Base-by-base conservation (phyloP, 2,113 vertebrate species). In the Ceyx margarethae region DNA sequence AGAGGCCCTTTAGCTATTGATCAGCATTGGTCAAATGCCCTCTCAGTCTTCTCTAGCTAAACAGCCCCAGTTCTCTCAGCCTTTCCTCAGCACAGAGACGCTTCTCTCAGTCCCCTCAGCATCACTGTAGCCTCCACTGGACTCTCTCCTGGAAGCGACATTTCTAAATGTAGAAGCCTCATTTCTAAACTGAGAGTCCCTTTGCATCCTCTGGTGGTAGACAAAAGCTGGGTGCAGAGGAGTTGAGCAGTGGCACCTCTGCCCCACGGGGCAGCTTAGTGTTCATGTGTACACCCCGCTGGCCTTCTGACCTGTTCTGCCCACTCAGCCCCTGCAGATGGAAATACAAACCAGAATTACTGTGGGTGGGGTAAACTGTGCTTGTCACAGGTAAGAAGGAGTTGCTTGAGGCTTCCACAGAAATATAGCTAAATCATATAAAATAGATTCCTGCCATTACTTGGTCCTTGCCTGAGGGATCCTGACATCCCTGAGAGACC, bases 211-310 rank as follows among this genome's bases (percentile, higher is more conserved):
- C 28, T 57, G 33, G 15, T 23, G 66, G n/a, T 9, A 57, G 66
- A 9, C 19, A 18, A 46, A 46, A 87, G 29, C 18, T 54, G 29
- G 60, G 8, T 21, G 69, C 51, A 28, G 25, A 62, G 35, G 26
- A 37, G 37, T 11, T 2, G 11, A 33, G 57, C 21, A 33, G 1
- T 21, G 2, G 43, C 2, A 1, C 2, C 23, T 56, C 21, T 7
- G 21, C 31, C 17, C 40, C 14, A 2, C 13, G 43, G 3, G 48
- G 15, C 15, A 28, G 37, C 37, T 37, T 9, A 42, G 28, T n/a
- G 15, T 13, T 37, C 2, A 1, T 26, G 11, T 2, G 6, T 4
- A 37, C 43, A n/a, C 26, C 21, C 0, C 1, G 33, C 33, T 14
- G 43, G 29, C 67, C 29, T 37, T 35, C 40, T 8, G 22, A 11